Evolutionary conservation across 1,140 invertebrate genomes (phyloP).

Genomic region (Papilio helenus): DNA sequence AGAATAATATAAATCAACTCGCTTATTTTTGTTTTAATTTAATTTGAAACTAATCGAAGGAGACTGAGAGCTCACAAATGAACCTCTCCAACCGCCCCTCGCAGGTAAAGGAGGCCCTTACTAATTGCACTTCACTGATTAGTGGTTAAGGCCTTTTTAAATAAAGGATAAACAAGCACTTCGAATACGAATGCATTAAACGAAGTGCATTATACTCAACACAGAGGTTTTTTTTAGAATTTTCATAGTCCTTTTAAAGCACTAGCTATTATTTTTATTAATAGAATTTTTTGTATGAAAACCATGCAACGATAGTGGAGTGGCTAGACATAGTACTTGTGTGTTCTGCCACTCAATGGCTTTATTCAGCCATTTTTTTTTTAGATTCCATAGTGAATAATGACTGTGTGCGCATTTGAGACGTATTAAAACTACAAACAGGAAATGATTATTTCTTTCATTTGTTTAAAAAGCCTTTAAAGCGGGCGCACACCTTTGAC

Average conservation of each 20-base stretch:
- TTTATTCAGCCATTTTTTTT: conserved; percentile 5
- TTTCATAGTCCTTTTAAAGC: conserved; percentile 16
- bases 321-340: conserved; percentile 1
- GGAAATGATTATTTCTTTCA: background rate
- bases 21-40: background rate
- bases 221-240: conserved; percentile 2
- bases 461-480: too few relatives aligned
- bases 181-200: conserved; percentile 24
- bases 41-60: conserved; percentile 16
- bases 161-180: conserved; percentile 27
- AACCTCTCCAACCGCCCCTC: conserved; percentile 17
- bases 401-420: background rate
- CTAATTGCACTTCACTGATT: conserved; percentile 37
- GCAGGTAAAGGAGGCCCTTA: conserved; percentile 18
- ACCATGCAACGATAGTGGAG: conserved; percentile 4
- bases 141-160: conserved; percentile 29
- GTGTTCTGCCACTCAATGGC: conserved; percentile 2
- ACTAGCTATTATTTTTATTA: conserved; percentile 22
- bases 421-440: background rate
- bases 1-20: background rate
- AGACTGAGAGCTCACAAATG: conserved; percentile 20
- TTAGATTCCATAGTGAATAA: background rate
- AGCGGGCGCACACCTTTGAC: too few relatives aligned
- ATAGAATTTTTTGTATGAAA: conserved; percentile 27
- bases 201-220: conserved; percentile 25